A percentile compares a stretch with the other conserved stretches of the same genome.
Conservation (phyloP, 2,797 vertebrate genomes). For the Helicolenus hilgendorfi region DNA sequence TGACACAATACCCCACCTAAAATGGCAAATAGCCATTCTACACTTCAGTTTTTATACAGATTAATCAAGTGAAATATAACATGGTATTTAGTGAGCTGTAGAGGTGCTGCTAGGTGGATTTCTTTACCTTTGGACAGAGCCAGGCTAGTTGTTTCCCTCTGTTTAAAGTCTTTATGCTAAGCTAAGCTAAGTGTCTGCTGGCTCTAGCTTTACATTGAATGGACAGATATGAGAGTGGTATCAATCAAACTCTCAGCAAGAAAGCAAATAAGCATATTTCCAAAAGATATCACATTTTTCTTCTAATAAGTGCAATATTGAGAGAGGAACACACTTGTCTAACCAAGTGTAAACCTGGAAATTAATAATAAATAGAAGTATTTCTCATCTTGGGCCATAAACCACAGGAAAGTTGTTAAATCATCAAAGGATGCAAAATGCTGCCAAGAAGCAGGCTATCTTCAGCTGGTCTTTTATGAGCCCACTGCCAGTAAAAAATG, state of each 20-base stretch:
- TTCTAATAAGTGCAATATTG: not conserved
- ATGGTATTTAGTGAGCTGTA: not conserved
- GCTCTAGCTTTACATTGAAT: not conserved
- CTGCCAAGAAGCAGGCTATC: constrained; percentile 80
- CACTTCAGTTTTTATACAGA: not conserved
- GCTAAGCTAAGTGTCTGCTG: not conserved
- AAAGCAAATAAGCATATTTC: not conserved
- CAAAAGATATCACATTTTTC: not conserved
- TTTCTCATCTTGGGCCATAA: constrained; percentile 60
- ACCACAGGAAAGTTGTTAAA: constrained; percentile 76
- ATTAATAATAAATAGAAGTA: constrained; percentile 48
- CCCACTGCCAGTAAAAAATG: constrained; percentile 81
- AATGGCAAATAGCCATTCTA: not conserved
- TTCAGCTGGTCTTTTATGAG: constrained; percentile 82
- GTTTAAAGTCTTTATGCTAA: not conserved
- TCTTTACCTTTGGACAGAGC: not conserved
- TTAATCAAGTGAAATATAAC: not conserved
- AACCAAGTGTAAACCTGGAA: constrained; percentile 65
- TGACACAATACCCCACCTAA: not conserved
- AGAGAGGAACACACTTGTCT: constrained; percentile 17
- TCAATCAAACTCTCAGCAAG: not conserved
- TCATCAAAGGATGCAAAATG: constrained; percentile 70
- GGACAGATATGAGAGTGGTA: not conserved
- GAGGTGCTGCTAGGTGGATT: not conserved
- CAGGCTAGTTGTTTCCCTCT: not conserved